Evolutionary conservation across 2,888 invertebrate species (phyloP), one percentile per base, ranked within the genome.

Genomic region (Automeris io): DNA sequence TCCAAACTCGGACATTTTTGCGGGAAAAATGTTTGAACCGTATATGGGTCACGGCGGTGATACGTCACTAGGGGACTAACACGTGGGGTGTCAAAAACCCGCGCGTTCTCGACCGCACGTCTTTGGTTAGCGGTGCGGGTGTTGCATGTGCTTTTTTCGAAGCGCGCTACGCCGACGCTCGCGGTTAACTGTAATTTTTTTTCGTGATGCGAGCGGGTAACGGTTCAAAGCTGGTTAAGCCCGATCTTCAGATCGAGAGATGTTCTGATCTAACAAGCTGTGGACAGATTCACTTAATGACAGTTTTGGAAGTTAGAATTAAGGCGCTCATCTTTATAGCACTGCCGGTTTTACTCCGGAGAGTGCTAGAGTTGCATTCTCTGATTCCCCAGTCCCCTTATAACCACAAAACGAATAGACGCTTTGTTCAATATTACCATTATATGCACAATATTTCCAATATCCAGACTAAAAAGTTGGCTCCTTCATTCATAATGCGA

Each of bases 111-210:
- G 55, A 42, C 50, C 57, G 57, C 67, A 79, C 83, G 83, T 85
- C 76, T 72, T 75, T 65, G 70, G 71, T 74, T 75, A 62, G 64
- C 74, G 80, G 63, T 61, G 73, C 61, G 59, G 66, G 63, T 61
- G 56, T 46, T 55, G 72, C 61, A 73, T 73, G 72, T 85, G 85
- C 70, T 80, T 83, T 85, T 83, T 83, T 82, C 78, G 71, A 29
- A n/a, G 57, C 50, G 70, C 68, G 60, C 55, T 57, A 64, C 64
- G 59, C 62, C 66, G 67, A 62, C 61, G 57, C 70, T 64, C 45
- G 47, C 47, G 53, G 60, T 48, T 85, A 86, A 85, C 85, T 81
- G 83, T 85, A 82, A 42, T 71, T 82, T 82, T 72, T 85, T 86
- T 85, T 83, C 75, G 79, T 78, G 77, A 71, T 78, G 68, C 70